phyloP scores from a whole-genome alignment of 2,888 invertebrate genomes.

The Troides aeacus region DNA sequence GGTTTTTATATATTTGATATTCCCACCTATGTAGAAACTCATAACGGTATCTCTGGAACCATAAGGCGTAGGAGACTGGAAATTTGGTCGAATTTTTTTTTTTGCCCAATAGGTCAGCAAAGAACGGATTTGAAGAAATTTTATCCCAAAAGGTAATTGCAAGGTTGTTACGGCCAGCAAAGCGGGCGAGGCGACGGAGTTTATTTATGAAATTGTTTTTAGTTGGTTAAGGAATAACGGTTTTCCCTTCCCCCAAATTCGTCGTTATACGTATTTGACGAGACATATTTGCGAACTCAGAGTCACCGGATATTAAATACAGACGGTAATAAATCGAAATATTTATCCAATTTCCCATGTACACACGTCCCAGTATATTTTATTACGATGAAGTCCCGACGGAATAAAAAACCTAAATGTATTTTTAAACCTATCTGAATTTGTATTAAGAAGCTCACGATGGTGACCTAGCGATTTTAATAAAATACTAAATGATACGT shows the following conservation, averaged over 20 bases:
- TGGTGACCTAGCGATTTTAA: too few species aligned
- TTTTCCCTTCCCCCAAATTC: conserved; percentile 3
- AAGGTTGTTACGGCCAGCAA: too few species aligned
- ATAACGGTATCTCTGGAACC: too few species aligned
- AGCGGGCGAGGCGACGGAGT: too few species aligned
- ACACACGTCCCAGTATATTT: conserved; percentile 8
- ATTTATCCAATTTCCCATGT: conserved; percentile 20
- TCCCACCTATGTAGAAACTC: too few species aligned
- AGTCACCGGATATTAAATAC: conserved; percentile 26
- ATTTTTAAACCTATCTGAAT: not conserved
- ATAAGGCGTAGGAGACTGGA: too few species aligned
- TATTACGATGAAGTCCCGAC: not conserved
- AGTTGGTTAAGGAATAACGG: not conserved
- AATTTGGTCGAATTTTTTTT: too few species aligned
- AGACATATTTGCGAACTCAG: conserved; percentile 23
- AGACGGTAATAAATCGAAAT: conserved; percentile 24
- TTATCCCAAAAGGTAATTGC: too few species aligned
- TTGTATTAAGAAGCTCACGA: not conserved
- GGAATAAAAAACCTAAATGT: not conserved
- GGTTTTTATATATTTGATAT: too few species aligned
- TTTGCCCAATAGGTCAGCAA: too few species aligned
- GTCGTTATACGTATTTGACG: conserved; percentile 24
- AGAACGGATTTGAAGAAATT: too few species aligned
- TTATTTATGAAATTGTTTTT: conserved; percentile 5
- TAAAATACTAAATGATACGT: too few species aligned